Percentiles rank a stretch among this genome's conserved stretches.
Conservation (phyloP, 2,797 vertebrate genomes). For the Fratercula arctica region DNA sequence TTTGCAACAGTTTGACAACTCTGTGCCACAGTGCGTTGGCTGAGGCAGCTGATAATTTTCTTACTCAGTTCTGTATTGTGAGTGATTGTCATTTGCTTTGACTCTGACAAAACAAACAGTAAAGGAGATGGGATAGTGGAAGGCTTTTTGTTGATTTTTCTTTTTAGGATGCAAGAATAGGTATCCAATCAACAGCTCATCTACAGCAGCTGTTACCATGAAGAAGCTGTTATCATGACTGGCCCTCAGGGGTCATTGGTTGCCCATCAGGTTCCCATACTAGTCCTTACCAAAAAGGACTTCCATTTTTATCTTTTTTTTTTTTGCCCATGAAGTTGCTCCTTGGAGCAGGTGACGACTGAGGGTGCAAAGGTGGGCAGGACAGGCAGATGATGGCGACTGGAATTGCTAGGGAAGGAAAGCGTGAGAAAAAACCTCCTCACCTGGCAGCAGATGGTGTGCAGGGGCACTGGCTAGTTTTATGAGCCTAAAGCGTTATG, state of each 20-base stretch:
- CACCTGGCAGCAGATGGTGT: background rate
- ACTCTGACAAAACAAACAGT: constrained; percentile 29
- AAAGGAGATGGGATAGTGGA: background rate
- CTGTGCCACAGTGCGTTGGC: constrained; percentile 33
- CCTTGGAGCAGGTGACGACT: background rate
- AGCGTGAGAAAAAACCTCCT: background rate
- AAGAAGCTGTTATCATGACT: background rate
- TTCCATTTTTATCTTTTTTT: background rate
- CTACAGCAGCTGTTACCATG: accelerated
- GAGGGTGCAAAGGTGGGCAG: background rate
- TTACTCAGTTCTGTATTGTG: constrained; percentile 9
- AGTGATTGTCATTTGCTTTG: constrained; percentile 30
- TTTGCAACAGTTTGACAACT: constrained; percentile 60
- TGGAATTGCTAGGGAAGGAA: background rate
- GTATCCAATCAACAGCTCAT: background rate
- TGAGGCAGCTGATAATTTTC: constrained; percentile 48
- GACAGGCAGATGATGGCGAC: accelerated
- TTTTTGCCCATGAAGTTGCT: background rate
- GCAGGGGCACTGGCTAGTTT: background rate
- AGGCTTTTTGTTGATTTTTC: background rate
- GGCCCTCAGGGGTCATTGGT: background rate
- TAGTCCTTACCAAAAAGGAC: background rate
- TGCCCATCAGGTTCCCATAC: background rate
- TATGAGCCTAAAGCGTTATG: accelerated
- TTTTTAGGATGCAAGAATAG: background rate